phyloP scores from a whole-genome alignment of 2,888 invertebrate genomes.

The Thumatha senex region DNA sequence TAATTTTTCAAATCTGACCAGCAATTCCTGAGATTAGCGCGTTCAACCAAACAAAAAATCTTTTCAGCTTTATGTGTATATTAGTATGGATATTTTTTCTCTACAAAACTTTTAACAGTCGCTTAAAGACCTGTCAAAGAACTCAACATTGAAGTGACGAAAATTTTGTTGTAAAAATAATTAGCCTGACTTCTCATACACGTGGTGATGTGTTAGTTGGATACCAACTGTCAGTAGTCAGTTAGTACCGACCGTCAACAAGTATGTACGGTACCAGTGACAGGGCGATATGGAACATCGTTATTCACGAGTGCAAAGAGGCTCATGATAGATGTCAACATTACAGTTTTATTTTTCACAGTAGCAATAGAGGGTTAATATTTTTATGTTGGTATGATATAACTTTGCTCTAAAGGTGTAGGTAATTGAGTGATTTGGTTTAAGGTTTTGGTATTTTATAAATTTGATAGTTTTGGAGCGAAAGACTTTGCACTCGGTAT shows the following conservation, averaged over 20 bases:
- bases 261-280: neutral
- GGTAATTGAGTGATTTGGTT: too few relatives aligned
- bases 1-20: too few relatives aligned
- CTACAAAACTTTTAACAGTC: neutral
- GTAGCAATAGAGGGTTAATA: neutral
- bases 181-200: slow-evolving; percentile 9
- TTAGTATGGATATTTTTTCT: too few relatives aligned
- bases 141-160: neutral
- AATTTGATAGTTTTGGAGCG: too few relatives aligned
- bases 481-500: too few relatives aligned
- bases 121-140: slow-evolving; percentile 2
- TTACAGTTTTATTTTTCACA: neutral
- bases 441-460: neutral
- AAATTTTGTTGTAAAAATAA: slow-evolving; percentile 8
- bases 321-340: neutral
- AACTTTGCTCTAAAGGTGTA: too few relatives aligned
- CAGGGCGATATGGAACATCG: slow-evolving; percentile 1
- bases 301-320: slow-evolving; percentile 1
- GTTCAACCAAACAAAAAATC: too few relatives aligned
- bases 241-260: slow-evolving; percentile 5
- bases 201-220: slow-evolving; percentile 7
- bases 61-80: too few relatives aligned
- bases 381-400: neutral
- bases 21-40: too few relatives aligned
- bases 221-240: too few relatives aligned